These are phyloP conservation scores for Pogonocherus hispidulus DNA, from an alignment of 2,888 invertebrate species.

Conservation along the genomic window DNA sequence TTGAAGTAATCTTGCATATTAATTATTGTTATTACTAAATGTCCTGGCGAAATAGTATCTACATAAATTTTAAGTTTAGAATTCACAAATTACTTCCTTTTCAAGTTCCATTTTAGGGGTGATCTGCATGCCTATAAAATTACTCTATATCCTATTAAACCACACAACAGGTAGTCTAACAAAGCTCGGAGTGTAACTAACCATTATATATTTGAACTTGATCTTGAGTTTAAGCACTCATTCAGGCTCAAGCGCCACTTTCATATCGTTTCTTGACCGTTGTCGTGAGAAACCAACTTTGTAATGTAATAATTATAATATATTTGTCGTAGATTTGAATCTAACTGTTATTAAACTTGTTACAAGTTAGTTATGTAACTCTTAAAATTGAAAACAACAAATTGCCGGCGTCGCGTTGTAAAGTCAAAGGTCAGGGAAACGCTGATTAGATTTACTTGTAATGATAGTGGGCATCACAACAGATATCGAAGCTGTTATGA, in stretches of 20 bases:
- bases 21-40: no score
- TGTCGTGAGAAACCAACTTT: background rate
- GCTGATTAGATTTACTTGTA: background rate
- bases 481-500: background rate
- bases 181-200: constrained; percentile 28
- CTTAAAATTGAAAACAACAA: background rate
- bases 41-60: no score
- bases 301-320: background rate
- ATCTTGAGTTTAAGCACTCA: constrained; percentile 42
- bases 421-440: background rate
- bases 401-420: background rate
- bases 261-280: constrained; percentile 10
- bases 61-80: no score
- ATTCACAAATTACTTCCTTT: no score
- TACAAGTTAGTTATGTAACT: background rate
- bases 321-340: background rate
- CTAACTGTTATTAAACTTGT: background rate
- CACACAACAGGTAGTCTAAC: constrained; percentile 24
- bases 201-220: constrained; percentile 44
- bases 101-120: background rate
- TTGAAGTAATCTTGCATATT: no score
- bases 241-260: constrained; percentile 45
- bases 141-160: background rate
- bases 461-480: background rate
- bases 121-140: background rate